These are phyloP conservation scores for Melanogrammus aeglefinus DNA, from an alignment of 2,797 vertebrate species.

Conservation along the genomic window DNA sequence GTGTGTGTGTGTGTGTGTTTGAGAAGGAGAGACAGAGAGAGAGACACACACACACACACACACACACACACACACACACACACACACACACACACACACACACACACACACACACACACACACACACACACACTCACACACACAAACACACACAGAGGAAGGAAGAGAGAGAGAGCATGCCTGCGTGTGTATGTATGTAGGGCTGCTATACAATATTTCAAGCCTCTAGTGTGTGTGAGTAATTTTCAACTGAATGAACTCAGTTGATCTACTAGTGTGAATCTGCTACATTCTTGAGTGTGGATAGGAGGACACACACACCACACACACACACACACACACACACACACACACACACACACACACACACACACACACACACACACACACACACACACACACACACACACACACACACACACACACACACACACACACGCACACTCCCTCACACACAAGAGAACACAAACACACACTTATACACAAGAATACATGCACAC, in stretches of 20 bases:
- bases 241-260: not conserved
- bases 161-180: not conserved
- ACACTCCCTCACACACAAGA: not conserved
- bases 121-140: not conserved
- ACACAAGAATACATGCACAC: not conserved
- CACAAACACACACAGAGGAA: not conserved
- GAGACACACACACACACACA: not conserved
- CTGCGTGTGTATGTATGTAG: not conserved
- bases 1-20: constrained; percentile 7
- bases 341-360: not conserved
- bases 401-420: not conserved
- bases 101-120: not conserved
- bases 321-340: not conserved
- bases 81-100: not conserved
- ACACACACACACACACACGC: not conserved
- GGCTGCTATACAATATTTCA: not conserved
- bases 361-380: not conserved
- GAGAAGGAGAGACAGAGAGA: not conserved
- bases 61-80: no score
- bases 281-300: not conserved
- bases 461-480: not conserved
- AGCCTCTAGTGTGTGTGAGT: constrained; percentile 5
- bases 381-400: not conserved
- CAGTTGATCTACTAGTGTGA: not conserved
- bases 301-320: not conserved